Evolutionary conservation across 2,888 invertebrate species (phyloP), one percentile per base, ranked within the genome.

Genomic region (Ischnus inquisitorius): DNA sequence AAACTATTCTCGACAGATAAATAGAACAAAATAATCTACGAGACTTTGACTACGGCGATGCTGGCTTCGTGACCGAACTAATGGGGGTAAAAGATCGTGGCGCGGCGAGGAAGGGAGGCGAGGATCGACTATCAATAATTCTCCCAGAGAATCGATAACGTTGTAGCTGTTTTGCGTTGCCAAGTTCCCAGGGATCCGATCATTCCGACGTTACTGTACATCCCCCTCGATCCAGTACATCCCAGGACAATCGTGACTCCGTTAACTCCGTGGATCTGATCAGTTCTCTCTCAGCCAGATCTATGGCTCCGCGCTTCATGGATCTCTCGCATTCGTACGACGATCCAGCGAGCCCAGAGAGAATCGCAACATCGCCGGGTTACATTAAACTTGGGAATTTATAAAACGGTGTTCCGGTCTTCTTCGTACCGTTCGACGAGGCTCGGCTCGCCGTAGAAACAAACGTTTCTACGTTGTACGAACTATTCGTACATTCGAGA

Each of bases 61-160:
- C 34, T 48, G 39, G 75, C 75, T 79, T 79, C 79, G 83, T 83
- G 83, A 83, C 79, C 65, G 51, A 67, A 67, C 83, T 83, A 79
- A 83, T 83, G 76, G 76, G 79, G 75, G 51, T 8, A 19, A 71
- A 79, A 60, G 60, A 71, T 79, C 75, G 83, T 78, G 82, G 74
- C 34, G 43, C 22, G 62, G 46, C 48, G 34, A 77, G 67, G 62
- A 46, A 48, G 46, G 22, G 46, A 34, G 34, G 2, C 8, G 34
- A 8, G 34, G 34, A 34, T 34, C 34, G 34, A 69, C 69, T 67
- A 80, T 80, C 83, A 80, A 84, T 84, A 84, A 80, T 84, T 74
- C 83, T 68, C 74, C 34, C 43, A 72, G n/a, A 64, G 79, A 83
- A 76, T 83, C 77, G 84, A 84, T 84, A 81, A 84, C 76, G 80